Evolutionary conservation across 2,888 invertebrate genomes (phyloP).

Genomic region (Rhingia campestris): DNA sequence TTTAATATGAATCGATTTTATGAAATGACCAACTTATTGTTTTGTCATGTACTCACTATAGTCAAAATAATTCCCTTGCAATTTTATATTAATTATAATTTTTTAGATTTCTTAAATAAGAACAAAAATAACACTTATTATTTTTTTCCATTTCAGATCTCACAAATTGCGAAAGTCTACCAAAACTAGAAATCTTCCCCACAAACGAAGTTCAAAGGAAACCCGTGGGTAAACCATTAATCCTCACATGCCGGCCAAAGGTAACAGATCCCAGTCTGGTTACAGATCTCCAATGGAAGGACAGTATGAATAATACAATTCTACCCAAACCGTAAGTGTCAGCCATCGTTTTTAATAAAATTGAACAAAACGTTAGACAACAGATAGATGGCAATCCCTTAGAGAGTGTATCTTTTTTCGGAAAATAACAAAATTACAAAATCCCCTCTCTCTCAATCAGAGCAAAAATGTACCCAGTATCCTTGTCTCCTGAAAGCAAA

Average conservation of each 20-base stretch:
- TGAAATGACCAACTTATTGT: too few relatives aligned
- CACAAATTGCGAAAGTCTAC: slow-evolving; percentile 78
- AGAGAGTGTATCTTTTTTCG: not conserved
- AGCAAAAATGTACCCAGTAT: not conserved
- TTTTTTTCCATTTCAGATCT: slow-evolving; percentile 76
- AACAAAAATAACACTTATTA: not conserved
- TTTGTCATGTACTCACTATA: too few relatives aligned
- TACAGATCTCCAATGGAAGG: slow-evolving; percentile 91
- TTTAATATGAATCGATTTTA: too few relatives aligned
- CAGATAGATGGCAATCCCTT: not conserved
- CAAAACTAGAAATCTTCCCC: slow-evolving; percentile 88
- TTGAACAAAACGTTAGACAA: slow-evolving; percentile 13
- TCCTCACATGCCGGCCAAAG: slow-evolving; percentile 90
- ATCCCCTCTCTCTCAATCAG: not conserved
- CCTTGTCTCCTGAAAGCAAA: not conserved
- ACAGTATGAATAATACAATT: slow-evolving; percentile 88
- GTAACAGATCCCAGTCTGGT: slow-evolving; percentile 87
- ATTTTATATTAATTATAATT: not conserved
- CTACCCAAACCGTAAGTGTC: slow-evolving; percentile 86
- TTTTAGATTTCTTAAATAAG: not conserved
- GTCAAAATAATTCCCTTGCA: not conserved
- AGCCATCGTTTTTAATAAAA: slow-evolving; percentile 2
- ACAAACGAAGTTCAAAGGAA: slow-evolving; percentile 87
- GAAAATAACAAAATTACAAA: not conserved
- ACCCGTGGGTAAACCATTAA: slow-evolving; percentile 89